phyloP scores from a whole-genome alignment of 2,113 vertebrate genomes.

The Polyodon spathula region DNA sequence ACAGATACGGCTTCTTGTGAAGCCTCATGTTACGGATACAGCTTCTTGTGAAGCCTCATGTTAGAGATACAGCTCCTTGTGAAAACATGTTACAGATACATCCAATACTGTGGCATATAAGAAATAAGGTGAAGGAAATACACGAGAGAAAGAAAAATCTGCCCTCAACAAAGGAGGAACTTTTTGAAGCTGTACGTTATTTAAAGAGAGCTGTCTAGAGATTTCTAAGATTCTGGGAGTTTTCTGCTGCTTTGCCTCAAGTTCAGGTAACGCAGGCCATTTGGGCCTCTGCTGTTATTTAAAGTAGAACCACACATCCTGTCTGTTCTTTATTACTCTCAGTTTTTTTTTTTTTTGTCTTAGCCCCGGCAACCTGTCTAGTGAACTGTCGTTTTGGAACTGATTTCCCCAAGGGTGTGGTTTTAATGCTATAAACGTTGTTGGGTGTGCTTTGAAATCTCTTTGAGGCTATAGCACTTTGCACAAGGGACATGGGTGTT shows the following conservation, averaged over 20 bases:
- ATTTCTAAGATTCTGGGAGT: conserved; percentile 19
- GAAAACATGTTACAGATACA: no score
- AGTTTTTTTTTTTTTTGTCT: conserved; percentile 8
- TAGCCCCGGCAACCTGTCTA: conserved; percentile 15
- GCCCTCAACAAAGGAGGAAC: not conserved
- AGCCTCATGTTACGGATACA: no score
- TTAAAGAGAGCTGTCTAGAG: conserved; percentile 19
- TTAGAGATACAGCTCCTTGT: no score
- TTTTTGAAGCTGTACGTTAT: conserved; percentile 13
- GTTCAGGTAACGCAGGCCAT: conserved; percentile 29
- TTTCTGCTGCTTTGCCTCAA: conserved; percentile 15
- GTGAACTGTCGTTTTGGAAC: conserved; percentile 27
- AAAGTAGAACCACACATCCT: conserved; percentile 35
- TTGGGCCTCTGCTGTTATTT: conserved; percentile 16
- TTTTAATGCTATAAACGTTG: conserved; percentile 31
- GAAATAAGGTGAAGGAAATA: no score
- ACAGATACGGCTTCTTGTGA: no score
- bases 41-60: no score
- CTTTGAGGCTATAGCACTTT: conserved; percentile 15
- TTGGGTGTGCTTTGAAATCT: conserved; percentile 30
- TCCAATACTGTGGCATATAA: no score
- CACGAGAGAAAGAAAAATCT: no score
- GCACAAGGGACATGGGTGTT: conserved; percentile 33
- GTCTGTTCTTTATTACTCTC: conserved; percentile 16
- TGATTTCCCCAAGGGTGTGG: conserved; percentile 41